Evolutionary conservation across 2,113 vertebrate genomes (phyloP).

Genomic region (Sminthopsis crassicaudata): DNA sequence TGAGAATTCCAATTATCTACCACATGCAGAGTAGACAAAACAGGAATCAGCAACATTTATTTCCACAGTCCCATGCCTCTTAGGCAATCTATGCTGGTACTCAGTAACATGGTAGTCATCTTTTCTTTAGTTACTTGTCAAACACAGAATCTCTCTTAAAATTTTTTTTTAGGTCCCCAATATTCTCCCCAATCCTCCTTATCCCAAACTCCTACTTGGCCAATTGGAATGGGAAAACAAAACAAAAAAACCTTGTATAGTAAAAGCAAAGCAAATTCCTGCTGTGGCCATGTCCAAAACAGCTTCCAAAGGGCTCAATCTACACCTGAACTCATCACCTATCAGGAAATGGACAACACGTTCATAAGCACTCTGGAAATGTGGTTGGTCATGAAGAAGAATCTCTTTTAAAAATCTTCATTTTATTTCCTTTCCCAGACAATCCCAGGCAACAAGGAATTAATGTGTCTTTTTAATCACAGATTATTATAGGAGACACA

Average conservation of each 20-base stretch:
- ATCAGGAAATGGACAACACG: not conserved
- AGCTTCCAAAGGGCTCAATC: not conserved
- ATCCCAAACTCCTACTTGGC: not conserved
- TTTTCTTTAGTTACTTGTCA: not conserved
- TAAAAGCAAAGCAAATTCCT: not conserved
- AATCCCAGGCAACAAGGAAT: not conserved
- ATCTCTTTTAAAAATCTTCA: not conserved
- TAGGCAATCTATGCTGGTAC: not conserved
- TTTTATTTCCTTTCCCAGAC: not conserved
- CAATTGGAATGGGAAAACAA: not conserved
- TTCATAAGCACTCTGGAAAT: not conserved
- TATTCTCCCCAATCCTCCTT: not conserved
- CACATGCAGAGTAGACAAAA: not conserved
- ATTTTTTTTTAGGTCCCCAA: not conserved
- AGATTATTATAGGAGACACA: not conserved
- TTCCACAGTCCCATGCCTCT: not conserved
- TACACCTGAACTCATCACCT: not conserved
- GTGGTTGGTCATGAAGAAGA: not conserved
- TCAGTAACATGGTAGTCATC: not conserved
- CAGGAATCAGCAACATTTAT: not conserved
- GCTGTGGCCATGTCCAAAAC: not conserved
- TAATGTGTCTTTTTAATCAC: not conserved
- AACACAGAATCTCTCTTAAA: not conserved
- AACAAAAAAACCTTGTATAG: not conserved
- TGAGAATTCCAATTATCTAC: conserved; percentile 25